Percentiles rank a stretch among this genome's conserved stretches.
phyloP scores from a whole-genome alignment of 1,140 invertebrate species.

The Parapsyche elsis region DNA sequence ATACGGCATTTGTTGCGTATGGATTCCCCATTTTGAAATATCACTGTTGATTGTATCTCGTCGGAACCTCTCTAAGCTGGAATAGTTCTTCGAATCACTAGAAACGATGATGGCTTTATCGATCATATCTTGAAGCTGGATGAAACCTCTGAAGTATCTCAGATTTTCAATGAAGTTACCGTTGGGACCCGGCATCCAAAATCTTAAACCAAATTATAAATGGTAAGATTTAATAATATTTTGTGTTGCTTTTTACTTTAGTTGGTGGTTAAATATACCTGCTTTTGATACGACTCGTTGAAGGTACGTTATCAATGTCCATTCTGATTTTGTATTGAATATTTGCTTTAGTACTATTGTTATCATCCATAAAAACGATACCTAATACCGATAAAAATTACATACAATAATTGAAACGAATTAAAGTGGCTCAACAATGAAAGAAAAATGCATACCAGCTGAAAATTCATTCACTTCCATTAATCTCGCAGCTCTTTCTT shows the following conservation, averaged over 20 bases:
- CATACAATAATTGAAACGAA: not conserved
- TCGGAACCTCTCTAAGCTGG: not conserved
- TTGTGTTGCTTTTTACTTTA: not conserved
- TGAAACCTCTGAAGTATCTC: constrained; percentile 75
- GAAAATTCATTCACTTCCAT: constrained; percentile 69
- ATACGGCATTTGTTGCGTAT: constrained; percentile 76
- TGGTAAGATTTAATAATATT: not conserved
- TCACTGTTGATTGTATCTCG: constrained; percentile 48
- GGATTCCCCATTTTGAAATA: constrained; percentile 65
- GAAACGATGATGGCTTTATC: constrained; percentile 70
- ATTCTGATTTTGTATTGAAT: constrained; percentile 74
- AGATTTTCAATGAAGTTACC: constrained; percentile 72
- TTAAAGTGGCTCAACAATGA: not conserved
- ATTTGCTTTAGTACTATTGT: constrained; percentile 59
- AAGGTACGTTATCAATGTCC: constrained; percentile 75
- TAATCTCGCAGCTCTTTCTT: constrained; percentile 66
- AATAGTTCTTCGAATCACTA: constrained; percentile 33
- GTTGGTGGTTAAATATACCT: constrained; percentile 59
- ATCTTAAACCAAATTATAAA: constrained; percentile 58
- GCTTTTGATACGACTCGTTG: constrained; percentile 70
- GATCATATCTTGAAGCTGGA: constrained; percentile 74
- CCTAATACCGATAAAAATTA: constrained; percentile 63
- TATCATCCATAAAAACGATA: constrained; percentile 63
- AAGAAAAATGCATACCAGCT: constrained; percentile 62
- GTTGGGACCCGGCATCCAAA: constrained; percentile 75